Evolutionary conservation across 2,797 vertebrate genomes (phyloP), one percentile per base, ranked within the genome.

Genomic region (Tokudaia muenninki): DNA sequence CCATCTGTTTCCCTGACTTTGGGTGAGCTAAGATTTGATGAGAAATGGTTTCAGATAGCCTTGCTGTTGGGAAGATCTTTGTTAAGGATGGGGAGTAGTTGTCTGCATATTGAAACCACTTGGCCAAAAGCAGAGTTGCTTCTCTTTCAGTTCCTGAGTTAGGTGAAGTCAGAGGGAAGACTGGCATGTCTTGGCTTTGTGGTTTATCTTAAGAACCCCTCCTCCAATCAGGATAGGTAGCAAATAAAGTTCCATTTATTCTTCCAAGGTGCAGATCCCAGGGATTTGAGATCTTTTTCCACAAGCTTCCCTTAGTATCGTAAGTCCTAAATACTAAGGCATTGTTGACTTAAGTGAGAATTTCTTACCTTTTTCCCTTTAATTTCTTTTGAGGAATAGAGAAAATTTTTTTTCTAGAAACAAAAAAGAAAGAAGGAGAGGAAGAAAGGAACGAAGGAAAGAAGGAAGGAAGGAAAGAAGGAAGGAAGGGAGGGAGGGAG

Each of bases 351-450:
- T 57, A 92, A 44, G 88, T 92, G 55, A 92, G 13, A 17, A 34
- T 88, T 92, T 67, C 12, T 92, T 61, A 22, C 24, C 34, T 6
- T 91, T 65, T 47, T 19, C n/a, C 22, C 81, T 89, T 82, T 89
- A 55, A 14, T 95, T 88, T 70, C 65, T 95, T 96, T 95, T 96
- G 65, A 93, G 75, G 44, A 57, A 31, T 77, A 78, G 24, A 88
- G 86, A 95, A 88, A 90, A 90, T 41, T 41, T 41, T 17, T 5
- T 82, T 61, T 21, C 16, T 34, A 72, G 67, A 21, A 72, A 37
- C 19, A 19, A 21, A 6, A 31, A 47, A 75, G 22, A 34, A 77
- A 31, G 63, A 63, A 63, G 10, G 10, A 11, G 11, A 11, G 61
- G 9, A 63, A 9, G 61, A 3, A 8, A 29, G 8, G n/a, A 59